phyloP scores from a whole-genome alignment of 2,888 invertebrate genomes.

The Pherbina coryleti region DNA sequence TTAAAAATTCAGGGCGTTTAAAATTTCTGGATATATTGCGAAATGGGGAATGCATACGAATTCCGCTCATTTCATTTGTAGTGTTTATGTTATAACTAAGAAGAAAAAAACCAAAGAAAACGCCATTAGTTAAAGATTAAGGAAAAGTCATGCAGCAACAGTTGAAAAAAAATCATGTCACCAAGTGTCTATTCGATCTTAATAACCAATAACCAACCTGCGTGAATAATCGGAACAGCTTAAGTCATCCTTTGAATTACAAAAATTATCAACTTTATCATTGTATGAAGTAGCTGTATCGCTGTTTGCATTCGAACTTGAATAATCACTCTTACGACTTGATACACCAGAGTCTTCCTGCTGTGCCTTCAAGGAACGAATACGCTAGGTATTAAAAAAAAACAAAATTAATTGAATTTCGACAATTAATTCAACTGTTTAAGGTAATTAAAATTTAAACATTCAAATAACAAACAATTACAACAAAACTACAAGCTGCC shows the following conservation, averaged over 20 bases:
- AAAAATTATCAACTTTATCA: conserved; percentile 64
- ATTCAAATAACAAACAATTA: conserved; percentile 12
- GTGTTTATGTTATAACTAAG: conserved; percentile 64
- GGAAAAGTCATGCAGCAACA: not conserved
- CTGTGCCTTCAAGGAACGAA: conserved; percentile 55
- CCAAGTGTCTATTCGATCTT: not conserved
- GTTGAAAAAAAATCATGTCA: not conserved
- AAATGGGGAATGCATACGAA: conserved; percentile 66
- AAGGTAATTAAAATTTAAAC: not conserved
- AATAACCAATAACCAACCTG: conserved; percentile 59
- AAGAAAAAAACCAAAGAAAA: conserved; percentile 18
- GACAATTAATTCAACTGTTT: not conserved
- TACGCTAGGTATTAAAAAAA: conserved; percentile 51
- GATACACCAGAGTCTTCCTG: conserved; percentile 71
- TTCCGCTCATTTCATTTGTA: conserved; percentile 64
- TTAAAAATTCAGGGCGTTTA: conserved; percentile 67
- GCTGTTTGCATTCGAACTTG: conserved; percentile 71
- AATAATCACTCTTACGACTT: conserved; percentile 70
- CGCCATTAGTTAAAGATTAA: conserved; percentile 28
- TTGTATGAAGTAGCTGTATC: conserved; percentile 71
- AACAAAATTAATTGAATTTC: conserved; percentile 8
- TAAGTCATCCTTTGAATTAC: conserved; percentile 64
- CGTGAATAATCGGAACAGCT: conserved; percentile 71
- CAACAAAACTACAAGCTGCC: not conserved
- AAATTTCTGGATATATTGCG: conserved; percentile 65